Evolutionary conservation across 2,888 invertebrate genomes (phyloP).

Genomic region (Lasioglossum morio): DNA sequence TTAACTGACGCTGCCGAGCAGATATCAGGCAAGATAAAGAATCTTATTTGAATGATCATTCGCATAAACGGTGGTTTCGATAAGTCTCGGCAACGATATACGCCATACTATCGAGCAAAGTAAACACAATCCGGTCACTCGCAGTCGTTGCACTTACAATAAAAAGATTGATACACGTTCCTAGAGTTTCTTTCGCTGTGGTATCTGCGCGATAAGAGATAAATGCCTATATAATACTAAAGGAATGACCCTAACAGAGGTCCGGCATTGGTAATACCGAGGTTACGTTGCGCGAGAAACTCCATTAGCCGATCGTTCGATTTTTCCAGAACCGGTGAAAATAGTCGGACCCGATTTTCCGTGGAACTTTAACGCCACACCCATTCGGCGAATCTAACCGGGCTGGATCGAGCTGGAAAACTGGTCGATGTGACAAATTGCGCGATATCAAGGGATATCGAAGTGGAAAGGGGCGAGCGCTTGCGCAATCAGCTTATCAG

Average conservation of each 20-base stretch:
- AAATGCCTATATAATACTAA: not conserved
- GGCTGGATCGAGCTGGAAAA: not conserved
- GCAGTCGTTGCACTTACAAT: conserved; percentile 10
- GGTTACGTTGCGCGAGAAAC: not conserved
- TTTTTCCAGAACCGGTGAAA: not conserved
- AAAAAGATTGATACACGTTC: conserved; percentile 2
- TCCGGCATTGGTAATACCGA: not conserved
- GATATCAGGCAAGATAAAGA: not conserved
- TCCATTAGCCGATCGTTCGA: not conserved
- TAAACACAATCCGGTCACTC: conserved; percentile 11
- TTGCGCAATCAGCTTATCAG: conserved; percentile 58
- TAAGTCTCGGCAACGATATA: not conserved
- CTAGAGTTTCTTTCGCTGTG: not conserved
- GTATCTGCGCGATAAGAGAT: not conserved
- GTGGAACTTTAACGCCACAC: conserved; percentile 29
- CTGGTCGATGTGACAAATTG: conserved; percentile 65
- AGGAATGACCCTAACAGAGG: not conserved
- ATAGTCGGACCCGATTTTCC: conserved; percentile 41
- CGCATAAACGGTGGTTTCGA: not conserved
- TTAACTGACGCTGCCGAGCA: not conserved
- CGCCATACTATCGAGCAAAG: not conserved
- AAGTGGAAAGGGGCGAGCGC: conserved; percentile 16
- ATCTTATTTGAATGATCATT: not conserved
- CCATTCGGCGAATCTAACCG: conserved; percentile 12
- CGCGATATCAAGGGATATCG: conserved; percentile 46